Base-by-base conservation (phyloP, 2,113 vertebrate genomes). In the Lamprotornis superbus region DNA sequence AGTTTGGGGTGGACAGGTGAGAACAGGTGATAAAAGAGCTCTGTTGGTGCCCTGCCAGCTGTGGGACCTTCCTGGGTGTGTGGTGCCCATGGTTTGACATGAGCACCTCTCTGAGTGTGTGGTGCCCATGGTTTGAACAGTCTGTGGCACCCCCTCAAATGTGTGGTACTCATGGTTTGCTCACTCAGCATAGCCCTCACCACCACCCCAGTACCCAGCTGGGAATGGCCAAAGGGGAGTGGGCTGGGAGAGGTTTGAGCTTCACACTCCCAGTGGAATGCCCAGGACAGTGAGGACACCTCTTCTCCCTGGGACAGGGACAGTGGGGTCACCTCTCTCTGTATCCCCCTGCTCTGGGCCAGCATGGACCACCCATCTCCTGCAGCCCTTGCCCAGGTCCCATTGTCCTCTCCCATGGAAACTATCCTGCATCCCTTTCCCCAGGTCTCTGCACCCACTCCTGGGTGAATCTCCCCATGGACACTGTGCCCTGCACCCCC, bases 1-100 rank as follows among this genome's bases (percentile, higher is more conserved):
- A 53, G 40, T 0, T 12, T 0, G 3, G 31, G n/a, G 28, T 17
- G 52, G 44, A 9, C 2, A 4, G 53, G 73, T 5, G 61, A 52
- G 61, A 6, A 10, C 0, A 4, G 53, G 71, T 9, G 7, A 6
- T 1, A 21, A 16, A 37, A 27, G 44, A 59, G 31, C 10, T 67
- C 4, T 0, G 10, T 30, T n/a, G 1, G 37, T 50, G 52, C 8
- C 15, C 33, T 39, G 77, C 33, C 27, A 23, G 59, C 17, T 80
- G 67, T 12, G 53, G 22, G 11, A 53, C 2, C 30, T 31, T 23
- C 4, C 2, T 1, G 8, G n/a, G 42, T 6, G 33, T 47, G 33
- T 7, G 44, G 44, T 50, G 67, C 9, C 3, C n/a, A 15, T 21
- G 18, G 25, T 20, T 15, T 3, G 9, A 7, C 16, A 18, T 25